phyloP scores from a whole-genome alignment of 2,113 vertebrate species.

The Vicugna pacos region DNA sequence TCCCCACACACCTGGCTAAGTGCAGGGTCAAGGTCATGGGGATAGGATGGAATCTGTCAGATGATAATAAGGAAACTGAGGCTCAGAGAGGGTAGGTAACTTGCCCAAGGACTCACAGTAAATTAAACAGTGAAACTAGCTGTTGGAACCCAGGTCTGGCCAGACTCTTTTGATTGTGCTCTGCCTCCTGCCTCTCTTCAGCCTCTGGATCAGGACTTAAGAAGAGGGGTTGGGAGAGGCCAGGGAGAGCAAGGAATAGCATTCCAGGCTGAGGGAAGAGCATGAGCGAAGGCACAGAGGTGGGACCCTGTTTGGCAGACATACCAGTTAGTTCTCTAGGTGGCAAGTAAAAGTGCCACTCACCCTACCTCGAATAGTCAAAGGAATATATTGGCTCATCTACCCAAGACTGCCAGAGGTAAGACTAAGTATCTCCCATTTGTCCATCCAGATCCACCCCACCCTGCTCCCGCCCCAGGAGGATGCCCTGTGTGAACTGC shows the following conservation, averaged over 20 bases:
- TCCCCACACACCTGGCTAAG: neutral
- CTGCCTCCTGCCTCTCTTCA: neutral
- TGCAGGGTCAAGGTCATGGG: neutral
- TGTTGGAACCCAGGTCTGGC: neutral
- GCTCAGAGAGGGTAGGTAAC: neutral
- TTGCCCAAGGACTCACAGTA: neutral
- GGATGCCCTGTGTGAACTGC: neutral
- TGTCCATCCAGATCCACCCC: neutral
- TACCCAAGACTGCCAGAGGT: neutral
- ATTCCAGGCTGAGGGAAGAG: neutral
- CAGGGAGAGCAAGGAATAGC: neutral
- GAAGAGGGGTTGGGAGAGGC: neutral
- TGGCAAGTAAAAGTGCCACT: neutral
- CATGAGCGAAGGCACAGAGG: neutral
- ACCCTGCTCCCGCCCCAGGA: fast-evolving
- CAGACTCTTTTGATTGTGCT: neutral
- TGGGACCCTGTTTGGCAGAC: neutral
- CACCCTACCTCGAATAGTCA: neutral
- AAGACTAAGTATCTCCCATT: fast-evolving
- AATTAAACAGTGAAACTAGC: neutral
- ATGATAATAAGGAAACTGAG: neutral
- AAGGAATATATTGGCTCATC: neutral
- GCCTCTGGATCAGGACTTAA: neutral
- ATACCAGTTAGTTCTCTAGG: neutral
- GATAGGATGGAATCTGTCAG: neutral